Evolutionary conservation across 2,113 vertebrate species (phyloP), one percentile per base, ranked within the genome.

Genomic region (Formicarius rufipectus): DNA sequence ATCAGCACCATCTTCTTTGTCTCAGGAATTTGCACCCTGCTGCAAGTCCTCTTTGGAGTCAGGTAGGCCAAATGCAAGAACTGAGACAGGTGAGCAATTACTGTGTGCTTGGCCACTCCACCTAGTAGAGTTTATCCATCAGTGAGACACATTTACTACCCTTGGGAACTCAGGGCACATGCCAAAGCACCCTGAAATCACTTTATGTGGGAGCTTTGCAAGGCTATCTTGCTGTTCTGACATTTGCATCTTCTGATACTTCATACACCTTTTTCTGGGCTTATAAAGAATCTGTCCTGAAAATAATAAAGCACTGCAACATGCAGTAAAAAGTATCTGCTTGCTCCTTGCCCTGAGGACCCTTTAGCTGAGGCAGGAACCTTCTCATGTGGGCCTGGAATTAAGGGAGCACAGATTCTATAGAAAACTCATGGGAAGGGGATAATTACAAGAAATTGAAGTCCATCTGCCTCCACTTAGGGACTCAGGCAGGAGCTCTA

Each of bases 1-100:
- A 99, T 99, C 98, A 99, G 99, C 97, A 99, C 99, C 94, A 99
- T 99, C 68, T 99, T 99, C 98, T 99, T 99, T 24, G 98, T 99
- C 90, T 99, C 99, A 2, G 99, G 99, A 27, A 93, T 99, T 63
- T 99, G 99, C 96, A 99, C 99, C 20, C 97, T 99, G 72, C 95
- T 99, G 92, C 99, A 99, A 96, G 99, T 99, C 82, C 90, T 98
- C 76, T 98, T 99, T n/a, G 99, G 99, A 45, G 97, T 99, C 93
- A 99, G 99, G 99, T 99, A 98, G 91, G 97, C 52, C 69, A 95
- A 95, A 89, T 23, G 23, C 45, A 75, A 90, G 93, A 82, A 59
- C 35, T 27, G 73, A 17, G 37, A 68, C 21, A 37, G 0, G 0
- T 9, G 64, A 53, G 24, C 35, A 44, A 25, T 87, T 71, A 24